These are phyloP conservation scores for Takifugu ocellatus DNA, from an alignment of 2,797 vertebrate species.

Conservation along the genomic window DNA sequence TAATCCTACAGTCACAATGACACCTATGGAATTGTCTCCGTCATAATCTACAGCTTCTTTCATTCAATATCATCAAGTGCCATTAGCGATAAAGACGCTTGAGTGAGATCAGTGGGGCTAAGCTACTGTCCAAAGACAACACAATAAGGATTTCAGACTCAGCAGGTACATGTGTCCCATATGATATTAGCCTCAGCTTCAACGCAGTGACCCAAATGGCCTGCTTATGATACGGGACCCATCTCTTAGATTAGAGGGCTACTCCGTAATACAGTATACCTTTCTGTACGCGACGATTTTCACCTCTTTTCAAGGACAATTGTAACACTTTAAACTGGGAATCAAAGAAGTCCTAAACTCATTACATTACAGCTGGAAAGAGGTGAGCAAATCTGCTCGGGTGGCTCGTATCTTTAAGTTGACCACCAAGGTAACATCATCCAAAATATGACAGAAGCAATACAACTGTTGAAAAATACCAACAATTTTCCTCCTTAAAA, in stretches of 20 bases:
- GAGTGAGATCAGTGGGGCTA: slow-evolving; percentile 56
- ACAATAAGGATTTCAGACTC: slow-evolving; percentile 57
- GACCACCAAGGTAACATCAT: not conserved
- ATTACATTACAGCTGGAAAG: slow-evolving; percentile 46
- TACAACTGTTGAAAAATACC: not conserved
- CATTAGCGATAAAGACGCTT: slow-evolving; percentile 60
- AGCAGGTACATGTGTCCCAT: slow-evolving; percentile 66
- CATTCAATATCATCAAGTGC: slow-evolving; percentile 48
- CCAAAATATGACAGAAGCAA: not conserved
- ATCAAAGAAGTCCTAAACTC: slow-evolving; percentile 40
- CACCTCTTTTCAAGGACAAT: slow-evolving; percentile 15
- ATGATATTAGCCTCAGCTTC: slow-evolving; percentile 72
- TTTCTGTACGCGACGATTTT: not conserved
- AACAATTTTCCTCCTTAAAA: not conserved
- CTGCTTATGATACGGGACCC: slow-evolving; percentile 24
- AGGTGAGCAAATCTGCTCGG: slow-evolving; percentile 37
- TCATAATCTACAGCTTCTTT: slow-evolving; percentile 48
- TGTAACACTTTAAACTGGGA: slow-evolving; percentile 35
- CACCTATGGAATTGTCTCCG: slow-evolving; percentile 55
- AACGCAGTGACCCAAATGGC: slow-evolving; percentile 56
- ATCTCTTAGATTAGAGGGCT: slow-evolving; percentile 15
- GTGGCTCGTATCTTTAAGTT: slow-evolving; percentile 1
- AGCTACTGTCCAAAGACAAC: slow-evolving; percentile 36
- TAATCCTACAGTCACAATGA: slow-evolving; percentile 38
- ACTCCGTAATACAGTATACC: slow-evolving; percentile 2